Percentiles rank a stretch among this genome's conserved stretches.
phyloP scores from a whole-genome alignment of 2,113 vertebrate genomes.

The Mugil cephalus region DNA sequence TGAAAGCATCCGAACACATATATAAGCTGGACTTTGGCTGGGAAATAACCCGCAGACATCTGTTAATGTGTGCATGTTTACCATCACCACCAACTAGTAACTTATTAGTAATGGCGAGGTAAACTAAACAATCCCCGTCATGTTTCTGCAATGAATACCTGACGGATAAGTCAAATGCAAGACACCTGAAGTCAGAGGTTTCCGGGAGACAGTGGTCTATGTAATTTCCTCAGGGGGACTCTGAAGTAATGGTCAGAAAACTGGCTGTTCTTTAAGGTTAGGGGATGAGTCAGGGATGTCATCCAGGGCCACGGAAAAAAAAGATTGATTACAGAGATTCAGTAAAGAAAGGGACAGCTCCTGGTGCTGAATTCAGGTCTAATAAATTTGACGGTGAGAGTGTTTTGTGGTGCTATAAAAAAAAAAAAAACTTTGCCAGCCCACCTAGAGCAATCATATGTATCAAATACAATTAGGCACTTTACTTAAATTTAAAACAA shows the following conservation, averaged over 20 bases:
- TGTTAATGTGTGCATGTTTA: not conserved
- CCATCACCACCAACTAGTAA: not conserved
- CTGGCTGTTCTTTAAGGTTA: not conserved
- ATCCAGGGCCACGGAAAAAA: not conserved
- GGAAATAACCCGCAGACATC: not conserved
- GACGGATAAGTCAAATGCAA: not conserved
- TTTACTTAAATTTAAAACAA: no score
- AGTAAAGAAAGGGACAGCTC: constrained; percentile 8
- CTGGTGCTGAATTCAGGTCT: constrained; percentile 38
- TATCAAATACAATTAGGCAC: no score
- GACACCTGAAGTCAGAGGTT: not conserved
- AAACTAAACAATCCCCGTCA: not conserved
- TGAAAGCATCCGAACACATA: not conserved
- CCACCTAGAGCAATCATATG: no score
- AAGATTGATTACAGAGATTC: not conserved
- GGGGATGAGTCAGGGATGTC: not conserved
- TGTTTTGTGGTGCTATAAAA: not conserved
- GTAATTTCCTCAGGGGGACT: not conserved
- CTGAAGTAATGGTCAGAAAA: not conserved
- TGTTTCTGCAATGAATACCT: not conserved
- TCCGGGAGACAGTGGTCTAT: not conserved
- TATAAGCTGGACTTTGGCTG: not conserved
- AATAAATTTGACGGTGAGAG: not conserved
- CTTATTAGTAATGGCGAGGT: not conserved
- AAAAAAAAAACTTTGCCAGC: no score